Evolutionary conservation across 2,888 invertebrate genomes (phyloP), one percentile per base, ranked within the genome.

Genomic region (Apeira syringaria): DNA sequence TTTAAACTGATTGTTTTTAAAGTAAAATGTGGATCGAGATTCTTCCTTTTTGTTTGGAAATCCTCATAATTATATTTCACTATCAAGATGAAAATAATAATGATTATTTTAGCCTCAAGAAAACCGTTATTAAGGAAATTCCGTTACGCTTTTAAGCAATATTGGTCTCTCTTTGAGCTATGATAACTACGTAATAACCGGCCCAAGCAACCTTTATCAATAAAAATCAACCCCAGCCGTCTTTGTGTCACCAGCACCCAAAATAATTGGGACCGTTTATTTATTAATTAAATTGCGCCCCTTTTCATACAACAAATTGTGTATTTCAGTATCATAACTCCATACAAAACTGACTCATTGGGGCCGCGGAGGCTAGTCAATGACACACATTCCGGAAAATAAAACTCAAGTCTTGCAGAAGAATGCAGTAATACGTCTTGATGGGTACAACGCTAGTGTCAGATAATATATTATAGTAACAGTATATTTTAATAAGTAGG

Each of bases 181-280:
- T 26, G 30, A 38, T 31, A 34, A 20, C 34, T 35, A 28, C 31
- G 35, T 40, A 40, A 36, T 36, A 40, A 28, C 26, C 17, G 6
- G 11, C 27, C 27, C 24, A 7, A 1, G 33, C 26, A 31, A 15
- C 39, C 26, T 40, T 46, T 35, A 40, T 35, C 31, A 40, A 46
- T 46, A 39, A 46, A 40, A 46, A 39, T 33, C 20, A 36, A 3
- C 25, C 43, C 33, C 17, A 5, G 17, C 39, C 39, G 39, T 39
- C 45, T 40, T 35, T 46, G 39, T 46, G 45, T 35, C 45, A 46
- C 35, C 38, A 38, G 41, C 38, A 41, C 36, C 46, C 41, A 24
- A 35, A 51, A 53, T 53, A 50, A 50, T 51, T 42, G 49, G 47
- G 42, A 41, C 38, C 47, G 44, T 50, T 45, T 46, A 46, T 46